Base-by-base conservation (phyloP, 1,140 invertebrate genomes). In the Physella acuta region DNA sequence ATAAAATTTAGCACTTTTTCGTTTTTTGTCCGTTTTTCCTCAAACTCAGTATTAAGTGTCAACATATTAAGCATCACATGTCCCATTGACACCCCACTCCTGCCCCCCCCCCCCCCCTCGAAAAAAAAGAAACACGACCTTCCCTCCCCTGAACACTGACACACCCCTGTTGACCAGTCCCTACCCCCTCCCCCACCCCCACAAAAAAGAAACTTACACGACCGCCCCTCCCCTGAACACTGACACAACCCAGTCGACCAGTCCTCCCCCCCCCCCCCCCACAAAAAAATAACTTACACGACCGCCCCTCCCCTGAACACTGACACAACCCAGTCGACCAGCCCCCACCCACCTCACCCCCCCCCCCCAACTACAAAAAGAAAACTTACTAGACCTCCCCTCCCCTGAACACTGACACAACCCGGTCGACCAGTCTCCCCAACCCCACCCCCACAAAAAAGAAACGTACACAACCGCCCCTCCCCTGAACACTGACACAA, bases 51-150 rank as follows among this genome's bases (percentile, higher is more conserved):
- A n/a, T n/a, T n/a, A n/a, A n/a, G n/a, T n/a, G n/a, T n/a, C n/a
- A n/a, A n/a, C n/a, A n/a, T n/a, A n/a, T n/a, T n/a, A n/a, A n/a
- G n/a, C n/a, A n/a, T n/a, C n/a, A n/a, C n/a, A n/a, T n/a, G n/a
- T n/a, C n/a, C n/a, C 2, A 72, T 73, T 72, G 53, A 49, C 68
- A 78, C 28, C 76, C 31, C 16, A 39, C 56, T 0, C 75, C 59
- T 49, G 71, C 58, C 76, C 76, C 49, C 73, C 61, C 66, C 76
- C 76, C 28, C 75, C n/a, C n/a, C n/a, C n/a, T n/a, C n/a, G n/a
- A n/a, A n/a, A n/a, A n/a, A n/a, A n/a, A n/a, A n/a, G 24, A 4
- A 4, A 55, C 24, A 36, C 28, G 36, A 26, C 26, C 20, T 16
- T 17, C 49, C 24, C 17, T 39, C 68, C 3, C 37, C 16, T 11